Evolutionary conservation across 2,113 vertebrate species (phyloP), one percentile per base, ranked within the genome.

Genomic region (Pterocles gutturalis): DNA sequence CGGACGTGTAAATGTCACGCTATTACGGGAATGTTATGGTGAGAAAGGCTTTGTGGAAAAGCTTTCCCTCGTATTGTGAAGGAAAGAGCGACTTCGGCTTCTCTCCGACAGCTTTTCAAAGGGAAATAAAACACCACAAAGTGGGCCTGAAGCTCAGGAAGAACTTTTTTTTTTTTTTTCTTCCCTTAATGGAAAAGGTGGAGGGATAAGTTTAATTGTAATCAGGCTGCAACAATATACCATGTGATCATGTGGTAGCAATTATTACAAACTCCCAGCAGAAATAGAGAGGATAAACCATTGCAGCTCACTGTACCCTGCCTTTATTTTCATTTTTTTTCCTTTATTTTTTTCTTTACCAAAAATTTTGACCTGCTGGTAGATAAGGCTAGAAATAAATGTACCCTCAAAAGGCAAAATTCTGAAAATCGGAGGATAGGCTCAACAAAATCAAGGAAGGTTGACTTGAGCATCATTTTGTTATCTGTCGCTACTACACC

Each of bases 161-260:
- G 83, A 85, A 83, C 31, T 41, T 61, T 93, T 94, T 93, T 67
- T 96, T 67, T 75, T 45, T 43, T 46, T 36, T 60, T 31, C 17
- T 49, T 26, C 17, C 51, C 29, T 62, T 95, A 94, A 95, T 87
- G 97, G 95, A 94, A 97, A 90, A 95, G 86, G 91, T 93, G 94
- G 76, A 92, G 66, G 96, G 87, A 93, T 87, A 96, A 77, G n/a
- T 96, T 96, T 96, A 96, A 97, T 96, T 97, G 89, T 97, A 94
- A 96, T 97, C 94, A 87, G 93, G 84, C 92, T 96, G 90, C 81
- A 97, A 96, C 90, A 96, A 93, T 95, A 94, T 79, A 94, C 87
- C 93, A 94, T 96, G 96, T 91, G 89, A 95, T 97, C 96, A 96
- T 97, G 90, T 97, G 97, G 93, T 97, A 97, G 66, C 89, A 97